Conservation (phyloP, 2,113 vertebrate genomes). For the Tympanuchus pallidicinctus region DNA sequence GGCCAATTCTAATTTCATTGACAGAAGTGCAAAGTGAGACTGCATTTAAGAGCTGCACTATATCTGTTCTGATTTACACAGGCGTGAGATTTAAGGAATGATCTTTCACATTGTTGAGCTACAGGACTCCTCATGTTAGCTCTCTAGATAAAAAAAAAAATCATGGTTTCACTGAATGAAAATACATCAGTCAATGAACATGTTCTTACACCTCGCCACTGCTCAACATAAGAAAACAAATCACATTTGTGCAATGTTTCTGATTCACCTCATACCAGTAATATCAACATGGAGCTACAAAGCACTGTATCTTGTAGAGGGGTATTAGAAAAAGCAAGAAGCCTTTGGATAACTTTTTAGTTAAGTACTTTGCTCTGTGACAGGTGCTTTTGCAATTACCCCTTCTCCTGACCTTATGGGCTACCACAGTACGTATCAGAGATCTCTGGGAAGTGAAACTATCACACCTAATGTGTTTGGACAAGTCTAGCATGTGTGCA, state of each 20-base stretch:
- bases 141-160: neutral
- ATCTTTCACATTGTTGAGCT: neutral
- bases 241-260: neutral
- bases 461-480: slow-evolving; percentile 70
- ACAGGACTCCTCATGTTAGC: neutral
- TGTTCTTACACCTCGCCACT: neutral
- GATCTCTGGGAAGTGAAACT: slow-evolving; percentile 45
- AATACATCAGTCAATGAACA: neutral
- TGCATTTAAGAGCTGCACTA: neutral
- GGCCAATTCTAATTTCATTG: neutral
- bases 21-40: neutral
- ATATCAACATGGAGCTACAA: neutral
- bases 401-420: slow-evolving; percentile 61
- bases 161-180: neutral
- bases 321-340: neutral
- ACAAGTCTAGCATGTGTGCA: slow-evolving; percentile 62
- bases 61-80: neutral
- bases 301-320: neutral
- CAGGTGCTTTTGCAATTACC: slow-evolving; percentile 77
- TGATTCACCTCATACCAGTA: neutral
- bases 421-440: slow-evolving; percentile 64
- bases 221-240: neutral
- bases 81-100: neutral
- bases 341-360: slow-evolving; percentile 40
- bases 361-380: slow-evolving; percentile 4